Evolutionary conservation across 2,888 invertebrate species (phyloP).

Genomic region (Tyria jacobaeae): DNA sequence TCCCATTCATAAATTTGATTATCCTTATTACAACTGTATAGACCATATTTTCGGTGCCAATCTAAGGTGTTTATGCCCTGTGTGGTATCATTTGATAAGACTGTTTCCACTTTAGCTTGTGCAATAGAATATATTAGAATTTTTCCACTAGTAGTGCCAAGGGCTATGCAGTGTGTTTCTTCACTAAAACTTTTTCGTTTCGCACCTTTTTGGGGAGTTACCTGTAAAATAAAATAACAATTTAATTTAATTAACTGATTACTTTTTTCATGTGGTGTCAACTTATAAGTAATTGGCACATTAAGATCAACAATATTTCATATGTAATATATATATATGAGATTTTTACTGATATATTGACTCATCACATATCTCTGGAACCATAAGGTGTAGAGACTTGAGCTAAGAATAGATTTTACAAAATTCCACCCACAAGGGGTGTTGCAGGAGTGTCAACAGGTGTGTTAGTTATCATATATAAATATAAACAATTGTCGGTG

Average conservation of each 20-base stretch:
- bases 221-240: slow-evolving; percentile 19
- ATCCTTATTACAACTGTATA: slow-evolving; percentile 85
- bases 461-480: no score
- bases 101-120: slow-evolving; percentile 88
- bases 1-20: slow-evolving; percentile 86
- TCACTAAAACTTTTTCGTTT: slow-evolving; percentile 66
- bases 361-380: no score
- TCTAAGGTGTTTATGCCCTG: slow-evolving; percentile 80
- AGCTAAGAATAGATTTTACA: no score
- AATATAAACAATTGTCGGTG: no score
- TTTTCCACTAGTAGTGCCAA: slow-evolving; percentile 91
- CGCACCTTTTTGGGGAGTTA: slow-evolving; percentile 42
- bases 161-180: slow-evolving; percentile 85
- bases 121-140: slow-evolving; percentile 90
- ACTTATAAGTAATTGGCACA: no score
- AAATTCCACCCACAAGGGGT: no score
- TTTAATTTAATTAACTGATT: neutral
- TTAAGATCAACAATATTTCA: no score
- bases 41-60: slow-evolving; percentile 84
- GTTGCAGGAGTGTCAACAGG: no score
- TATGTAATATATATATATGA: no score
- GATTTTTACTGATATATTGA: no score
- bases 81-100: slow-evolving; percentile 75
- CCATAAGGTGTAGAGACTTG: no score
- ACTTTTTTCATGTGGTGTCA: no score